These are phyloP conservation scores for Limanda limanda DNA, from an alignment of 2,113 vertebrate genomes.

Conservation along the genomic window DNA sequence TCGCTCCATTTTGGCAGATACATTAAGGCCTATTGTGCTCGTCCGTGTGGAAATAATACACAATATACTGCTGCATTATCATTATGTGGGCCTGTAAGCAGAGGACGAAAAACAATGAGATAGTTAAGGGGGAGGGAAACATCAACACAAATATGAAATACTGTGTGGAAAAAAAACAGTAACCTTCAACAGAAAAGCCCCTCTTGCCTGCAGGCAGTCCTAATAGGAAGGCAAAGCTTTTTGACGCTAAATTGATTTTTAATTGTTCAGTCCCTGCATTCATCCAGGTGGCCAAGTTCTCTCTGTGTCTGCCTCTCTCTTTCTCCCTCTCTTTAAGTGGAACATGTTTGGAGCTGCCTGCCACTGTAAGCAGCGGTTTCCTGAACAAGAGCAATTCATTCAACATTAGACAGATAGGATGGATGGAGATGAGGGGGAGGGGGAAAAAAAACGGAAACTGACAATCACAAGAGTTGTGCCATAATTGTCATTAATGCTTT, in stretches of 20 bases:
- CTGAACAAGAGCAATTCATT: slow-evolving; percentile 75
- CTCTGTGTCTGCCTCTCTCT: slow-evolving; percentile 26
- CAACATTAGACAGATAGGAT: slow-evolving; percentile 49
- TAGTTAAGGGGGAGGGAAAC: slow-evolving; percentile 37
- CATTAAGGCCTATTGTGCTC: slow-evolving; percentile 62
- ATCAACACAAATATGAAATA: slow-evolving; percentile 56
- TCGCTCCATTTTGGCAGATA: slow-evolving; percentile 55
- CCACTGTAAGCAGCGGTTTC: slow-evolving; percentile 87
- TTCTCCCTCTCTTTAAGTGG: slow-evolving; percentile 58
- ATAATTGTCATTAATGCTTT: slow-evolving; percentile 93
- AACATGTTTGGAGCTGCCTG: slow-evolving; percentile 58
- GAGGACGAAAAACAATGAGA: slow-evolving; percentile 57
- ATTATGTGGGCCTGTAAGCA: slow-evolving; percentile 58
- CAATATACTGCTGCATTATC: slow-evolving; percentile 61
- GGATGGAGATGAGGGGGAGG: slow-evolving; percentile 21
- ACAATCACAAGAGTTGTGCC: slow-evolving; percentile 84
- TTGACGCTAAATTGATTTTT: slow-evolving; percentile 82
- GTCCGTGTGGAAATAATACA: slow-evolving; percentile 56
- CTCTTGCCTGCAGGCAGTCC: slow-evolving; percentile 65
- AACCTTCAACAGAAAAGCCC: slow-evolving; percentile 65
- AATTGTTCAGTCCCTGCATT: slow-evolving; percentile 80
- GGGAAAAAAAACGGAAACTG: slow-evolving; percentile 17
- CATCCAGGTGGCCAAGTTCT: slow-evolving; percentile 80
- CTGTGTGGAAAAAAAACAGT: slow-evolving; percentile 9
- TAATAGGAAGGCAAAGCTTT: slow-evolving; percentile 82